Conservation (phyloP, 2,113 vertebrate genomes). For the Bubo scandiacus region DNA sequence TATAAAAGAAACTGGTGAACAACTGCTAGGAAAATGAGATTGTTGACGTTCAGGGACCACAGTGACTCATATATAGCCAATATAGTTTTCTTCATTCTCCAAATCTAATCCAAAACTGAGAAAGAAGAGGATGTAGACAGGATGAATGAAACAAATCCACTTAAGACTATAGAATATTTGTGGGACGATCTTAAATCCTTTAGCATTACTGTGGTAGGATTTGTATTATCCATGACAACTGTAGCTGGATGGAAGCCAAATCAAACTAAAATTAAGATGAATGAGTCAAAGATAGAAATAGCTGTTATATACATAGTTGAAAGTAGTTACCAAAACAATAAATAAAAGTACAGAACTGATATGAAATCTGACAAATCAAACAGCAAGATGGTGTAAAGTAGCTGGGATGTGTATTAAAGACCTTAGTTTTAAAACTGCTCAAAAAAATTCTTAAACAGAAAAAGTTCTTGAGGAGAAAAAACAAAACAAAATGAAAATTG, state of each 20-base stretch:
- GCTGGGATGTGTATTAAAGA: neutral
- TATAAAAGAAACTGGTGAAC: neutral
- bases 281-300: neutral
- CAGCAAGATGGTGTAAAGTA: neutral
- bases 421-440: neutral
- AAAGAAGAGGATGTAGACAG: neutral
- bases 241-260: constrained; percentile 22
- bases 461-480: neutral
- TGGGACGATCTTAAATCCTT: neutral
- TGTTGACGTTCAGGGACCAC: neutral
- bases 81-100: neutral
- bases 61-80: neutral
- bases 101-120: neutral
- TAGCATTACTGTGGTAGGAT: neutral
- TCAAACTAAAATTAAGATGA: constrained; percentile 28
- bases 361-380: neutral
- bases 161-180: neutral
- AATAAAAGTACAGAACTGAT: neutral
- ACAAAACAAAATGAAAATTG: neutral
- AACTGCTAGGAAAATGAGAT: neutral
- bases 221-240: constrained; percentile 3
- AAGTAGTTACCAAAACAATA: neutral
- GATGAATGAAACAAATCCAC: constrained; percentile 40
- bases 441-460: neutral
- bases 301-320: neutral